These are phyloP conservation scores for Volucella inanis DNA, from an alignment of 2,888 invertebrate species.

Conservation along the genomic window DNA sequence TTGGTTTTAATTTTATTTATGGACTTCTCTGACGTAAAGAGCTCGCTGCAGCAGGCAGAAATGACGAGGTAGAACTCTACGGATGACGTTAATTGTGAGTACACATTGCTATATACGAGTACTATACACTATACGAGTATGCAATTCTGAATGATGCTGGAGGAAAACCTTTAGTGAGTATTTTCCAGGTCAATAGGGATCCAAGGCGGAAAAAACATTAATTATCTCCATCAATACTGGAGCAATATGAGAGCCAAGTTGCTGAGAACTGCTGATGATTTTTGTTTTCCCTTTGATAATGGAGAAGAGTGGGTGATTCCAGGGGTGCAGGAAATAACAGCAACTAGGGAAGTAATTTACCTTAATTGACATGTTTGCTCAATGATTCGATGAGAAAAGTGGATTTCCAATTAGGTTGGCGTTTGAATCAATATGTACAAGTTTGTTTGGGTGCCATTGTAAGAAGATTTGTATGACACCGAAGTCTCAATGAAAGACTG, in stretches of 20 bases:
- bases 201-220: background rate
- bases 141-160: background rate
- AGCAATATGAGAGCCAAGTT: constrained; percentile 19
- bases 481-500: too few species aligned
- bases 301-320: background rate
- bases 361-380: constrained; percentile 9
- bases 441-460: too few species aligned
- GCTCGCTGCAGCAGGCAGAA: background rate
- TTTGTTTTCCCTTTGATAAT: background rate
- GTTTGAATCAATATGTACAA: too few species aligned
- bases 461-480: too few species aligned
- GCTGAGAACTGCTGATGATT: constrained; percentile 11
- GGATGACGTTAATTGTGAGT: constrained; percentile 35
- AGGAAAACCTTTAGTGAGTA: constrained; percentile 11
- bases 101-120: too few species aligned
- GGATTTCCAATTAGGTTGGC: too few species aligned
- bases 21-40: constrained; percentile 25
- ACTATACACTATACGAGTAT: constrained; percentile 17
- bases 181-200: constrained; percentile 51
- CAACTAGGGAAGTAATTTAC: background rate
- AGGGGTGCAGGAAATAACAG: background rate
- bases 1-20: constrained; percentile 54
- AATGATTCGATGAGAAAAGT: background rate
- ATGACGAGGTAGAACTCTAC: constrained; percentile 3
- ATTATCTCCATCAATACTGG: constrained; percentile 14